These are phyloP conservation scores for Chorisops tibialis DNA, from an alignment of 2,888 invertebrate species.

Conservation along the genomic window DNA sequence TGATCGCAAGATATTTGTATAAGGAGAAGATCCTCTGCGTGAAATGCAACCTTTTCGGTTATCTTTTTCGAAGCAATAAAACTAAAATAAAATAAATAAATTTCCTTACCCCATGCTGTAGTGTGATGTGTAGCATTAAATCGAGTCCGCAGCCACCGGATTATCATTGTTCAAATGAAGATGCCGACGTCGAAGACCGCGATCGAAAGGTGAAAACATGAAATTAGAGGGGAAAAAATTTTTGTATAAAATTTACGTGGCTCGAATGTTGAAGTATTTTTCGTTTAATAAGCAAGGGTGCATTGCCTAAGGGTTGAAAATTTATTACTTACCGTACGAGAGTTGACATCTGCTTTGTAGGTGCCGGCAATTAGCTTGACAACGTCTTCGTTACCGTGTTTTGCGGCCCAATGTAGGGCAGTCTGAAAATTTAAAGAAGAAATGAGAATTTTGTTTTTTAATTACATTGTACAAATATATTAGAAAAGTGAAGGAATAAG, in stretches of 20 bases:
- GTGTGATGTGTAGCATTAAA: background rate
- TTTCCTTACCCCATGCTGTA: conserved; percentile 48
- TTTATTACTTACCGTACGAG: conserved; percentile 70
- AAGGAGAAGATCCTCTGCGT: background rate
- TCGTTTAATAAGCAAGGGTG: background rate
- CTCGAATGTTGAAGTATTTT: background rate
- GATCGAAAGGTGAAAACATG: conserved; percentile 3
- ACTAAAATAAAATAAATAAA: conserved; percentile 39
- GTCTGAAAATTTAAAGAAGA: conserved; percentile 62
- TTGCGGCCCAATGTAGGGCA: conserved; percentile 95
- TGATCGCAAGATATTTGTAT: conserved; percentile 1
- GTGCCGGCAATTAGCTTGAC: conserved; percentile 90
- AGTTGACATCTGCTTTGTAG: conserved; percentile 78
- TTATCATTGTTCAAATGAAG: background rate
- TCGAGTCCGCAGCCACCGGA: conserved; percentile 1
- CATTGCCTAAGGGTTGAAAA: background rate
- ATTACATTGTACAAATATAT: background rate
- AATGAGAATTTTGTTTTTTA: background rate
- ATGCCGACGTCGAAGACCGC: conserved; percentile 1
- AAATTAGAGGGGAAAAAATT: conserved; percentile 7
- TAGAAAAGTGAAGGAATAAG: background rate
- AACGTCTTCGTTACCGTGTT: conserved; percentile 87
- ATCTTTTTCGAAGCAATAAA: background rate
- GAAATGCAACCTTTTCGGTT: background rate
- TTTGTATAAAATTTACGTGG: background rate